Percentiles rank a stretch among this genome's conserved stretches.
Evolutionary conservation across 2,888 invertebrate species (phyloP).

Genomic region (Aphrophora alni): DNA sequence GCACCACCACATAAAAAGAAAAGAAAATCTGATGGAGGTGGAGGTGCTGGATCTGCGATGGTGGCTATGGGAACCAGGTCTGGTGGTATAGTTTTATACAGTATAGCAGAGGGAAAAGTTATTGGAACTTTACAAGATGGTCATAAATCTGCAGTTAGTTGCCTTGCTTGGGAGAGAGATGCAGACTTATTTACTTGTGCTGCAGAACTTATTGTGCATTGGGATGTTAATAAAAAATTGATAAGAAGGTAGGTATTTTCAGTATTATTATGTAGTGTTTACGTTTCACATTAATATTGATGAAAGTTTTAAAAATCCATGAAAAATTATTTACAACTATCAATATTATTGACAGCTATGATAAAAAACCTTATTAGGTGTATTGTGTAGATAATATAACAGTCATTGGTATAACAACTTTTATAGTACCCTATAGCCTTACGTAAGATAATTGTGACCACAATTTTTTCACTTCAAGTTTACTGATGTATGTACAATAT

Average conservation of each 20-base stretch:
- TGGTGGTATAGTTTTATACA: constrained; percentile 76
- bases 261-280: too few relatives aligned
- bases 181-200: constrained; percentile 63
- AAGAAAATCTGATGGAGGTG: constrained; percentile 52
- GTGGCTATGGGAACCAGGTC: constrained; percentile 72
- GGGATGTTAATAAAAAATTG: constrained; percentile 62
- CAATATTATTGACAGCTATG: too few relatives aligned
- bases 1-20: constrained; percentile 45
- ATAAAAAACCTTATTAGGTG: too few relatives aligned
- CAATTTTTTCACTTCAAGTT: too few relatives aligned
- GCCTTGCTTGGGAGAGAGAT: constrained; percentile 66
- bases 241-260: constrained; percentile 63
- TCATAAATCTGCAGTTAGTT: constrained; percentile 57
- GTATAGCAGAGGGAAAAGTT: constrained; percentile 68
- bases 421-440: too few relatives aligned
- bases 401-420: too few relatives aligned
- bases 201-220: constrained; percentile 63
- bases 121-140: constrained; percentile 65
- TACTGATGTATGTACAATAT: too few relatives aligned
- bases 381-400: too few relatives aligned
- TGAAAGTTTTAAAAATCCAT: too few relatives aligned
- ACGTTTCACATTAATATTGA: too few relatives aligned
- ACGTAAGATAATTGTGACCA: too few relatives aligned
- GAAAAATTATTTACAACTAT: too few relatives aligned
- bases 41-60: constrained; percentile 22